These are phyloP conservation scores for Listronotus bonariensis DNA, from an alignment of 1,140 invertebrate species.

Conservation along the genomic window DNA sequence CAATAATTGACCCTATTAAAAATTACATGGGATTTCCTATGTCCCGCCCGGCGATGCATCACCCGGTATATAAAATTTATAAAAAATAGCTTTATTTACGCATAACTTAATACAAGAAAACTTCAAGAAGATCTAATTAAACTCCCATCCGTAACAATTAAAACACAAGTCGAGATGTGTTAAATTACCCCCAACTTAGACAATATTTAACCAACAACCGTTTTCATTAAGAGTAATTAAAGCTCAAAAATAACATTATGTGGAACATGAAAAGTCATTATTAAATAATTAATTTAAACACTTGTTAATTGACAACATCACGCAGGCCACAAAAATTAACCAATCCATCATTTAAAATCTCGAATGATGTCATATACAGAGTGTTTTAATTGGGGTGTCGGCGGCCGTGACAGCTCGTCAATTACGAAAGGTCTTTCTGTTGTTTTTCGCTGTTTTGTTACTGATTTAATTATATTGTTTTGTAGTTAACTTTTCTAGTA, in stretches of 20 bases:
- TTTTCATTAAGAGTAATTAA: conserved; percentile 39
- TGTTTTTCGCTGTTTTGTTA: too few species aligned
- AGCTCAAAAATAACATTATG: conserved; percentile 40
- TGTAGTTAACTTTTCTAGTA: too few species aligned
- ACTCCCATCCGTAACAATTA: conserved; percentile 19
- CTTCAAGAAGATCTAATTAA: conserved; percentile 5
- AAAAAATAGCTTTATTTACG: too few species aligned
- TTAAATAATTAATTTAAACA: conserved; percentile 46
- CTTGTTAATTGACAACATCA: conserved; percentile 43
- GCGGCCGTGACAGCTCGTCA: conserved; percentile 21
- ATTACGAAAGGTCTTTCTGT: conserved; percentile 3
- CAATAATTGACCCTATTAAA: too few species aligned
- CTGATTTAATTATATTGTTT: too few species aligned
- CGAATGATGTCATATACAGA: conserved; percentile 41
- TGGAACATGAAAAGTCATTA: conserved; percentile 34
- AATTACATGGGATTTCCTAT: too few species aligned
- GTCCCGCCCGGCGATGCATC: too few species aligned
- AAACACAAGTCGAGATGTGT: conserved; percentile 7
- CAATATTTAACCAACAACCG: conserved; percentile 38
- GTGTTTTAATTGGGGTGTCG: conserved; percentile 40
- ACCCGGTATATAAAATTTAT: too few species aligned
- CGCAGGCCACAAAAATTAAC: conserved; percentile 34
- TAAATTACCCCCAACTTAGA: conserved; percentile 11
- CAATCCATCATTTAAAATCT: conserved; percentile 40
- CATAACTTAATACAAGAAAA: too few species aligned